Evolutionary conservation across 2,888 invertebrate species (phyloP).

Genomic region (Rotaria macrura): DNA sequence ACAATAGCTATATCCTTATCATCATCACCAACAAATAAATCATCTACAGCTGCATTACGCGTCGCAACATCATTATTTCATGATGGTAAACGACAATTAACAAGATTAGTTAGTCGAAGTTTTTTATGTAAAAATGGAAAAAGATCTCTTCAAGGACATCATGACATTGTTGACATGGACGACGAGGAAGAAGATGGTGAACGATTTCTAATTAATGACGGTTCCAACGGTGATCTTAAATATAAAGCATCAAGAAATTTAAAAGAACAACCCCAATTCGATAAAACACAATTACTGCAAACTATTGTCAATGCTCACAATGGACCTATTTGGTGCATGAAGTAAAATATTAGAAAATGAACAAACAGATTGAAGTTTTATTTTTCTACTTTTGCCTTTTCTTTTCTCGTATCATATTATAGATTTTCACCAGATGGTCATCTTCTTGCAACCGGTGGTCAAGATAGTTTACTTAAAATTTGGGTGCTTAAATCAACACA

Average conservation of each 20-base stretch:
- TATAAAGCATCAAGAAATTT: slow-evolving; percentile 80
- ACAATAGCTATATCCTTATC: background rate
- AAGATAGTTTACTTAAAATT: slow-evolving; percentile 80
- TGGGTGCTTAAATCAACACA: slow-evolving; percentile 86
- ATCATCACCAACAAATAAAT: background rate
- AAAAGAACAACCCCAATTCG: slow-evolving; percentile 92
- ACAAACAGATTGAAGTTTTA: no score
- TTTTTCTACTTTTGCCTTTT: no score
- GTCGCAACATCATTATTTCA: background rate
- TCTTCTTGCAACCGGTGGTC: slow-evolving; percentile 56
- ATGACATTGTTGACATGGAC: background rate
- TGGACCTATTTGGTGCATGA: slow-evolving; percentile 22
- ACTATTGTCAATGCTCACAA: slow-evolving; percentile 69
- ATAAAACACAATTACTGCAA: slow-evolving; percentile 71
- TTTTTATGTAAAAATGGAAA: background rate
- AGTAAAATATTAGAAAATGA: background rate
- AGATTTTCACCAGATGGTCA: slow-evolving; percentile 32
- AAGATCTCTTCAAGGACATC: background rate
- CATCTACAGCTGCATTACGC: background rate
- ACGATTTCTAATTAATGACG: background rate
- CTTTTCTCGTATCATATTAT: background rate
- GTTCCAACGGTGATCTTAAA: slow-evolving; percentile 15
- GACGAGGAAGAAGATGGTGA: slow-evolving; percentile 5
- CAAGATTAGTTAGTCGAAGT: background rate
- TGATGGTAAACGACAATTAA: background rate